phyloP scores from a whole-genome alignment of 2,113 vertebrate genomes.

The Acanthisitta chloris region DNA sequence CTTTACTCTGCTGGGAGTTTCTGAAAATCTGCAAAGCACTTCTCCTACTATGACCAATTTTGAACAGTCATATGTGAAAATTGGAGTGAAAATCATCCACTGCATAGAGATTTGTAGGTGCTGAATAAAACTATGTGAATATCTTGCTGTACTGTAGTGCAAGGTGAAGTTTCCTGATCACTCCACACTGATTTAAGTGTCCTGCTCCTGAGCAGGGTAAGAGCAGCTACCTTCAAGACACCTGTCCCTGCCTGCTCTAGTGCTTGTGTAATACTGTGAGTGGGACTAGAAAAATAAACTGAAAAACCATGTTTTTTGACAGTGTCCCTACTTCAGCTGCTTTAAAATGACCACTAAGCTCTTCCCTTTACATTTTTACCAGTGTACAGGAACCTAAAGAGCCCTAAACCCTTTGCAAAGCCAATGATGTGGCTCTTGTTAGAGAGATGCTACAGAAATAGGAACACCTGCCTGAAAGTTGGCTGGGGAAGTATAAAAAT shows the following conservation, averaged over 20 bases:
- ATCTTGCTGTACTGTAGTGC: background rate
- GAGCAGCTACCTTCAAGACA: background rate
- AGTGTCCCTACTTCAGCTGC: background rate
- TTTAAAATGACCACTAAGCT: background rate
- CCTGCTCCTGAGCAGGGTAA: background rate
- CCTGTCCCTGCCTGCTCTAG: background rate
- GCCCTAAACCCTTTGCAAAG: background rate
- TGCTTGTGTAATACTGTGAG: background rate
- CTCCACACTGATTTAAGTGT: background rate
- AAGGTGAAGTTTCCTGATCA: background rate
- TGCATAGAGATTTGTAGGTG: background rate
- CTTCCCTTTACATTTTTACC: background rate
- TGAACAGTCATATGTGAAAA: background rate
- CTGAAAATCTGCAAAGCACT: background rate
- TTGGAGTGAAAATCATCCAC: background rate
- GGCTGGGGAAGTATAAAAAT: background rate
- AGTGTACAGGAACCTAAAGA: background rate
- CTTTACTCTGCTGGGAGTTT: background rate
- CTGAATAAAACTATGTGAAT: background rate
- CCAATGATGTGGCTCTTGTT: background rate
- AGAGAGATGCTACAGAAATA: background rate
- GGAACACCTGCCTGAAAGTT: background rate
- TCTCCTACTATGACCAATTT: background rate
- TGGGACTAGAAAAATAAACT: background rate
- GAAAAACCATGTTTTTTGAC: background rate